phyloP scores from a whole-genome alignment of 1,140 invertebrate genomes.

The Drosophila rhopaloa region DNA sequence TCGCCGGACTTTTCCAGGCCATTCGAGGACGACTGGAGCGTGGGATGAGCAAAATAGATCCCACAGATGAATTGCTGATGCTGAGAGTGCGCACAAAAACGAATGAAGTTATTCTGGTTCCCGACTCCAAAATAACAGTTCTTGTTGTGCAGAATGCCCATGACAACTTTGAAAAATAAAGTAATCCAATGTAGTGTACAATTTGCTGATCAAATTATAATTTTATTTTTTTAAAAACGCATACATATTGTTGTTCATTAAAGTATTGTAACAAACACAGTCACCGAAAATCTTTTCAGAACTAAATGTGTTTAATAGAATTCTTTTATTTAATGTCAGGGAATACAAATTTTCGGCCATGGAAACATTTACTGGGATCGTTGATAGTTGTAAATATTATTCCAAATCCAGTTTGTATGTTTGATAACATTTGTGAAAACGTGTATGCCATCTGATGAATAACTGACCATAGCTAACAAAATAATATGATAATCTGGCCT shows the following conservation, averaged over 20 bases:
- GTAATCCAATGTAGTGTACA: not conserved
- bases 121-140: constrained; percentile 77
- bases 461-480: constrained; percentile 11
- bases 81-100: constrained; percentile 69
- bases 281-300: no score
- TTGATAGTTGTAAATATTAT: not conserved
- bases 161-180: constrained; percentile 38
- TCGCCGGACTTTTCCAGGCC: constrained; percentile 67
- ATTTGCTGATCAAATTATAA: no score
- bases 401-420: constrained; percentile 1
- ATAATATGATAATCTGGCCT: no score
- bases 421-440: constrained; percentile 11
- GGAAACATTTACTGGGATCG: no score
- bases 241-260: no score
- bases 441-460: not conserved
- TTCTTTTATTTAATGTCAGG: no score
- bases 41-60: constrained; percentile 70
- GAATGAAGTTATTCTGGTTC: constrained; percentile 68
- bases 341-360: no score
- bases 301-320: no score
- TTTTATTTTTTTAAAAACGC: no score
- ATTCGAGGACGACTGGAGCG: constrained; percentile 62
- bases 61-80: constrained; percentile 68
- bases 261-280: no score
- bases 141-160: constrained; percentile 75